Base-by-base conservation (phyloP, 1,140 invertebrate species). In the Drosophila sp. region DNA sequence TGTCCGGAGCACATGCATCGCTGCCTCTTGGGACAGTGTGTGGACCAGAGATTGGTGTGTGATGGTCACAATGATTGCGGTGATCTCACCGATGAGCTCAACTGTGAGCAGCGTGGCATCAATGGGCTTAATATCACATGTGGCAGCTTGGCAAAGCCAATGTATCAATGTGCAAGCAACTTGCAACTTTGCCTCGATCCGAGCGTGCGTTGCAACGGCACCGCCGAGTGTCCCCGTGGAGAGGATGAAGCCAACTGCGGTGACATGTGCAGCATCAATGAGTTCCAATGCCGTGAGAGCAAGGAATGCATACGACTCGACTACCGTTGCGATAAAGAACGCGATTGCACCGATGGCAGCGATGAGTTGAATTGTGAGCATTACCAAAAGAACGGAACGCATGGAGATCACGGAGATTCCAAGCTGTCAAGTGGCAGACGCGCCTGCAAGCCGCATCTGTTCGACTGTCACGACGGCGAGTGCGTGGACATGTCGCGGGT, bases 221-320 rank as follows among this genome's bases (percentile, higher is more conserved):
- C 94, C 58, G 71, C 92, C 2, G 96, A 97, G 56, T 97, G 96
- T 89, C 94, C 95, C 0, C 94, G 94, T 38, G 94, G 94, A 2
- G 94, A 94, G 46, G 95, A 95, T 72, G 95, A 96, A 75, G 79
- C 74, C 0, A 92, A 92, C 4, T 95, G 95, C 57, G 91, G 89
- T 0, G 80, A 76, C 5, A 53, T 90, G 27, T 93, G 93, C 73
- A 80, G 90, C 43, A 69, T 92, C 1, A 92, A 94, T 36, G 93
- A 95, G 72, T 92, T 93, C 34, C 92, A 93, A 76, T 96, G 95
- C 80, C 73, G 74, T 0, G 70, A 72, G 0, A 93, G 90, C 25
- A 79, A 92, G n/a, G 78, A 92, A 45, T 94, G 94, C 76, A 93
- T 94, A 32, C 94, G 94, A 0, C 82, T 82, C 9, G 87, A 93